Conservation (phyloP, 2,888 invertebrate genomes). For the Drosophila anomelani region DNA sequence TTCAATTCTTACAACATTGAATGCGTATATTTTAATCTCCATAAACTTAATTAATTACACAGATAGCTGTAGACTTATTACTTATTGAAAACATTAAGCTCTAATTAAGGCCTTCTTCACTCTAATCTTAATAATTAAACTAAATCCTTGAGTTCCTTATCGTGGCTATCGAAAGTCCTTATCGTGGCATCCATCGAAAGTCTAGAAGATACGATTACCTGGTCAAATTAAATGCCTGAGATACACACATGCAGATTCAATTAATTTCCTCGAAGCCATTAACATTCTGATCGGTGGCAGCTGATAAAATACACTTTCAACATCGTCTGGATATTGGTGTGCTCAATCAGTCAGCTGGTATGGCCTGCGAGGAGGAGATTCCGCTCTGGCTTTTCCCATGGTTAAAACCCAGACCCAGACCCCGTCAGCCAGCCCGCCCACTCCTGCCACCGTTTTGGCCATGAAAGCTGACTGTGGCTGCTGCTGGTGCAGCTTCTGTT, state of each 20-base stretch:
- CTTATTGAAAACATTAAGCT: neutral
- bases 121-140: neutral
- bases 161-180: too few species aligned
- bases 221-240: conserved; percentile 33
- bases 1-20: neutral
- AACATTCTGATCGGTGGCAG: conserved; percentile 38
- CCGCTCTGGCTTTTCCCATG: conserved; percentile 51
- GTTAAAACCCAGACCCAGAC: conserved; percentile 24
- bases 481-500: conserved; percentile 4
- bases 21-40: neutral
- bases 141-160: neutral
- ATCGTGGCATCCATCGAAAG: conserved; percentile 20
- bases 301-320: conserved; percentile 34
- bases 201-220: conserved; percentile 29
- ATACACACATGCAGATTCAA: conserved; percentile 35
- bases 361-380: conserved; percentile 15
- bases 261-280: conserved; percentile 24
- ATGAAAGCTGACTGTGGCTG: conserved; percentile 38
- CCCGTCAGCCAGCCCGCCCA: conserved; percentile 50
- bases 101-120: neutral
- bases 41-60: neutral
- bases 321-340: conserved; percentile 35
- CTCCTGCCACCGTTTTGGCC: conserved; percentile 67
- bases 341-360: conserved; percentile 40
- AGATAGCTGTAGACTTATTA: neutral